Base-by-base conservation (phyloP, 2,888 invertebrate species). In the Tenthredo notha region DNA sequence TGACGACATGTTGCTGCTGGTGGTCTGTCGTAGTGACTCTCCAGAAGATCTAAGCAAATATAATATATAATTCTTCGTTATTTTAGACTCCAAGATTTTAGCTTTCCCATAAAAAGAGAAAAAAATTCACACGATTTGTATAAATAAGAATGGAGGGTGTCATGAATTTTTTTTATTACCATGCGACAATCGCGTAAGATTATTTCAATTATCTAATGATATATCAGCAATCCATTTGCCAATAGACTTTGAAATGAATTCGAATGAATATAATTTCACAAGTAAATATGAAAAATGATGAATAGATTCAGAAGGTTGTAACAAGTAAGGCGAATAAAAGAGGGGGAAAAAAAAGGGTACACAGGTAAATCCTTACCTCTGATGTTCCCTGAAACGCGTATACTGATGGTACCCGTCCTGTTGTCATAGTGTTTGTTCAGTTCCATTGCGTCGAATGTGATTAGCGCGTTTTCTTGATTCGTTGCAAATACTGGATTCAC, bases 1-100 rank as follows among this genome's bases (percentile, higher is more conserved):
- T 84, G 50, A 88, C 85, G 80, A 84, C 87, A 87, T 67, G 86
- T 87, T 15, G 88, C 87, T 25, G 88, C 87, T n/a, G 93, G 92
- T 50, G 93, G 93, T 61, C 91, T 88, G 89, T 96, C 96, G 90
- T 96, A 96, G 88, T 96, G 95, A 87, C 95, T 95, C 89, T 96
- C 95, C 88, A 95, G 91, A 88, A 95, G 94, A 90, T 94, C 95
- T 94, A 87, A 70, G 82, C 84, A 88, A 85, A 80, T 37, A 78
- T 18, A 54, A 58, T 54, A 29, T 29, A 29, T 37, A 33, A 33
- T n/a, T 78, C 18, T 37, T 54, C 1, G 43, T 25, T 21, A 47
- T 3, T 5, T 15, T 5, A 77, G 29, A 40, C 6, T 43, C 72
- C 15, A 67, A 33, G 21, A 29, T 54, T 77, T 77, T 54, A 33